A percentile compares a stretch with the other conserved stretches of the same genome.
Evolutionary conservation across 2,113 vertebrate species (phyloP).

Genomic region (Panthera leo): DNA sequence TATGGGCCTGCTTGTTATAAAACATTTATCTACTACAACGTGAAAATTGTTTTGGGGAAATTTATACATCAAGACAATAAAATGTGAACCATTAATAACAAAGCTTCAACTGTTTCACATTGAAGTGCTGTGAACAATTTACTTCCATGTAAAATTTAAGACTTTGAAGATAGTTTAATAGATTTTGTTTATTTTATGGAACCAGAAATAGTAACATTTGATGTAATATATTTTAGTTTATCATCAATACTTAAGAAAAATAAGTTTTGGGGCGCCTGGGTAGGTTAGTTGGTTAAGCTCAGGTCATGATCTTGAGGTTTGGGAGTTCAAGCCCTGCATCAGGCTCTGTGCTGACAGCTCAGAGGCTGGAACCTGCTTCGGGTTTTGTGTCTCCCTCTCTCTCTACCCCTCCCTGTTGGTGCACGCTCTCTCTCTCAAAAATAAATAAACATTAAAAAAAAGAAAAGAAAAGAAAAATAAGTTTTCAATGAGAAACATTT

Average conservation of each 20-base stretch:
- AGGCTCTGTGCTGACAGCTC: too few species aligned
- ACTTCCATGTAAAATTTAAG: slow-evolving; percentile 6
- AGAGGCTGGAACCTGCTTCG: too few species aligned
- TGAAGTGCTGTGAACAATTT: neutral
- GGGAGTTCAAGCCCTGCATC: too few species aligned
- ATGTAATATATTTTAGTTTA: neutral
- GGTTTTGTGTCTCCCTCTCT: too few species aligned
- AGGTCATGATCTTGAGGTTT: too few species aligned
- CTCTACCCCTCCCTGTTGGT: too few species aligned
- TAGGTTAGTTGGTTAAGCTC: too few species aligned
- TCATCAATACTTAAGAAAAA: neutral
- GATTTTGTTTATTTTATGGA: neutral
- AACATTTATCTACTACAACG: neutral
- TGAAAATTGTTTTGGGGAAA: neutral
- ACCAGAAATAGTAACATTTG: neutral
- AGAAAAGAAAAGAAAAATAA: neutral
- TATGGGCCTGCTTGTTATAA: neutral
- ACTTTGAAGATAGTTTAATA: slow-evolving; percentile 10
- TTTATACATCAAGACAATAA: neutral
- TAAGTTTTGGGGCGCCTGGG: neutral
- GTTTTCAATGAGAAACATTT: neutral
- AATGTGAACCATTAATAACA: neutral
- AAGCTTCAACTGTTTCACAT: neutral
- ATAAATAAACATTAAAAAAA: too few species aligned
- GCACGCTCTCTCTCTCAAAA: too few species aligned